Evolutionary conservation across 1,140 invertebrate species (phyloP).

Genomic region (Drosophila pruinosa): DNA sequence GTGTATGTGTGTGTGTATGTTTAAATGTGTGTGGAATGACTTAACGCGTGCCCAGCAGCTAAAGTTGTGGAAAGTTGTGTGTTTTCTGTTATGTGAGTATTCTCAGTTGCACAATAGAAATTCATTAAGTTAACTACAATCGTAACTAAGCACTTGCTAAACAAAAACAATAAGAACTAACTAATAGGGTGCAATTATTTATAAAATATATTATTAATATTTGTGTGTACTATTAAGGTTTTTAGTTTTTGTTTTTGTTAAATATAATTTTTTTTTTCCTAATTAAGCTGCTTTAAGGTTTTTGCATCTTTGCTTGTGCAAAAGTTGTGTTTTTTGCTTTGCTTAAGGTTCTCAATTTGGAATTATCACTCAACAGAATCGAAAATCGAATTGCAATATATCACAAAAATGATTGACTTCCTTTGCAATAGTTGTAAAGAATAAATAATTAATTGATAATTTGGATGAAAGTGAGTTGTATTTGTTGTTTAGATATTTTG

Average conservation of each 20-base stretch:
- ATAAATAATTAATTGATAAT: background rate
- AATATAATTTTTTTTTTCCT: slow-evolving; percentile 27
- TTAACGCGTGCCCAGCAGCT: slow-evolving; percentile 20
- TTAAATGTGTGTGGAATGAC: slow-evolving; percentile 4
- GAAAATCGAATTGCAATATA: slow-evolving; percentile 50
- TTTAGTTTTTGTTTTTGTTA: slow-evolving; percentile 33
- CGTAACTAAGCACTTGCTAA: slow-evolving; percentile 23
- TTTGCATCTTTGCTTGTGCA: slow-evolving; percentile 37
- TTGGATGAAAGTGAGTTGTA: slow-evolving; percentile 25
- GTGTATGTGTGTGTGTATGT: slow-evolving; percentile 27
- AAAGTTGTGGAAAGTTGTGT: slow-evolving; percentile 1
- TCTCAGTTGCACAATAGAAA: slow-evolving; percentile 28
- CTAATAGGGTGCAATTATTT: slow-evolving; percentile 30
- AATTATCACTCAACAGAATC: slow-evolving; percentile 63
- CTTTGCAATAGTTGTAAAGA: no score
- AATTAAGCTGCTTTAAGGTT: slow-evolving; percentile 51
- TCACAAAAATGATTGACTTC: slow-evolving; percentile 56
- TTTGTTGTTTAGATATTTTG: background rate
- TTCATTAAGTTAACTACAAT: slow-evolving; percentile 40
- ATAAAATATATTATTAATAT: slow-evolving; percentile 25
- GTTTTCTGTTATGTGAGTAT: slow-evolving; percentile 29
- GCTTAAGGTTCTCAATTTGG: slow-evolving; percentile 34
- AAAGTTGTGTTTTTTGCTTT: slow-evolving; percentile 11
- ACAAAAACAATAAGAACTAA: slow-evolving; percentile 22
- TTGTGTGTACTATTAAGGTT: slow-evolving; percentile 12